Evolutionary conservation across 2,113 vertebrate genomes (phyloP).

Genomic region (Phylloscopus trochiloides): DNA sequence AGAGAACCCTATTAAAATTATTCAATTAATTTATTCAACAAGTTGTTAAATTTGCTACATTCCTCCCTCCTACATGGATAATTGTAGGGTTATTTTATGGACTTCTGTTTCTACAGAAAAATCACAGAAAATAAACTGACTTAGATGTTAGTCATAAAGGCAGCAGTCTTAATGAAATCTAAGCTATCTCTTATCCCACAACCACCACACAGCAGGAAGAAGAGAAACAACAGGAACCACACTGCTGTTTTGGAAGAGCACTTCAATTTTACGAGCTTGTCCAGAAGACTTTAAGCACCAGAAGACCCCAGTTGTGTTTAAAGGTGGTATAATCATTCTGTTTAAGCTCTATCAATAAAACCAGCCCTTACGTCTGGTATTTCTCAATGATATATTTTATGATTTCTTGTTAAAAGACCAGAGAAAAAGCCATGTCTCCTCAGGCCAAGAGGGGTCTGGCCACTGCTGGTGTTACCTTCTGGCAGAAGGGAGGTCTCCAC

Average conservation of each 20-base stretch:
- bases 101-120: neutral
- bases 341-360: neutral
- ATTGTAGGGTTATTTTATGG: neutral
- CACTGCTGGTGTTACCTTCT: neutral
- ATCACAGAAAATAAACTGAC: neutral
- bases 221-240: neutral
- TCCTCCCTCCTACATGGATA: neutral
- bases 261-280: neutral
- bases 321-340: neutral
- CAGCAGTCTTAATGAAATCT: neutral
- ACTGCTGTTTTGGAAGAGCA: accelerated
- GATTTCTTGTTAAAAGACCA: neutral
- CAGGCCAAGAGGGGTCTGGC: neutral
- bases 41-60: neutral
- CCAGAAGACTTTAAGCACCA: neutral
- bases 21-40: neutral
- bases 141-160: neutral
- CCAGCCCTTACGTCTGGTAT: neutral
- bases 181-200: neutral
- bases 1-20: neutral
- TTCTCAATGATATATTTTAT: accelerated
- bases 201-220: neutral
- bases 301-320: neutral
- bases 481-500: neutral
- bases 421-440: neutral